Conservation (phyloP, 2,888 invertebrate genomes). For the Carcina quercana region DNA sequence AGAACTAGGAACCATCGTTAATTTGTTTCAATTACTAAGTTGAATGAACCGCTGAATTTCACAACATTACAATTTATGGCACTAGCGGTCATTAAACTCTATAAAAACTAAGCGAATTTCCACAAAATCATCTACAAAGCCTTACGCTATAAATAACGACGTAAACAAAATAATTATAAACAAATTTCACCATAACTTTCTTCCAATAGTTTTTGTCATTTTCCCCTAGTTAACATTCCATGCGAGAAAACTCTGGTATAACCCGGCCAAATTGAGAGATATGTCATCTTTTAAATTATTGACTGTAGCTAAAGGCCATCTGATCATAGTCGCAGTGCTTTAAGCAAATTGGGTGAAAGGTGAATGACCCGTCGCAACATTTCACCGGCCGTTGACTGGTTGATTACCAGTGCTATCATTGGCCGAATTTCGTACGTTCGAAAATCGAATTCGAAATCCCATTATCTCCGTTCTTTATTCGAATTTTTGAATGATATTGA, state of each 20-base stretch:
- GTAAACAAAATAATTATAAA: too few species aligned
- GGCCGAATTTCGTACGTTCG: constrained; percentile 47
- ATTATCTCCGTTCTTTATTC: too few species aligned
- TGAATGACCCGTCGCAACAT: constrained; percentile 47
- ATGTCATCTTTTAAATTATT: constrained; percentile 15
- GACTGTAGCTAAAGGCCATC: constrained; percentile 27
- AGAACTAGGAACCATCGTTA: too few species aligned
- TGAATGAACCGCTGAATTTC: too few species aligned
- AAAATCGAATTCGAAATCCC: constrained; percentile 21
- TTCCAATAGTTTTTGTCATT: not conserved
- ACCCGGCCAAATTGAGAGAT: constrained; percentile 25
- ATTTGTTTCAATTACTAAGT: too few species aligned
- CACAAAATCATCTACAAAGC: too few species aligned
- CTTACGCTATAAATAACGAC: too few species aligned
- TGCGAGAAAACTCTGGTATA: constrained; percentile 14
- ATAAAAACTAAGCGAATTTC: too few species aligned
- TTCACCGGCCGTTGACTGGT: constrained; percentile 56
- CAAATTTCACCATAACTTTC: too few species aligned
- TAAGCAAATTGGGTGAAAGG: constrained; percentile 65
- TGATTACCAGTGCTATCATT: constrained; percentile 52
- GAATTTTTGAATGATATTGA: too few species aligned
- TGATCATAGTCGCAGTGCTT: constrained; percentile 34
- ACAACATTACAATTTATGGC: too few species aligned
- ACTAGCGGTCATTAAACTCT: too few species aligned
- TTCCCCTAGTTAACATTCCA: constrained; percentile 4